A percentile compares a stretch with the other conserved stretches of the same genome.
These are phyloP conservation scores for Rhagonycha lutea DNA, from an alignment of 2,888 invertebrate genomes.

Conservation along the genomic window DNA sequence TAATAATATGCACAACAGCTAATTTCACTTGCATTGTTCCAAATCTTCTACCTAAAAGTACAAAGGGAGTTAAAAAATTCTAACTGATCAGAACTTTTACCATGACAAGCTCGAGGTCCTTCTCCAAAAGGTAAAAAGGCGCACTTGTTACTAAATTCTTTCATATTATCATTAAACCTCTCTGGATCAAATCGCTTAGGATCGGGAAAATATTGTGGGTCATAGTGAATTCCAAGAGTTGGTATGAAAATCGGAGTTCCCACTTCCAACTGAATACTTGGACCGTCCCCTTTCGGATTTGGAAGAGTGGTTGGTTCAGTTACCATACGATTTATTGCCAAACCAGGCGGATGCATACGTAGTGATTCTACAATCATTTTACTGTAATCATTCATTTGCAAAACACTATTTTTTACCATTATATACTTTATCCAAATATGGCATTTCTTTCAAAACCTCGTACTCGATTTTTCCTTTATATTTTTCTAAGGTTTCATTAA, in stretches of 20 bases:
- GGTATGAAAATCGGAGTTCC: slow-evolving; percentile 34
- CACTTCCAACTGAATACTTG: slow-evolving; percentile 28
- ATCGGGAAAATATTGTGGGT: slow-evolving; percentile 34
- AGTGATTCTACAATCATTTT: slow-evolving; percentile 39
- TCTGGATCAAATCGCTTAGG: slow-evolving; percentile 35
- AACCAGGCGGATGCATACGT: slow-evolving; percentile 42
- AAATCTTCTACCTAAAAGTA: slow-evolving; percentile 37
- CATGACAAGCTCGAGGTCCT: slow-evolving; percentile 44
- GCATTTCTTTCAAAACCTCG: slow-evolving; percentile 54
- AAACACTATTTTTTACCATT: slow-evolving; percentile 49
- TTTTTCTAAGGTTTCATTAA: slow-evolving; percentile 42
- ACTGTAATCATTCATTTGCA: neutral
- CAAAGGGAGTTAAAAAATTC: neutral
- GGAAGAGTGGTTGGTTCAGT: slow-evolving; percentile 35
- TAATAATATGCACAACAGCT: slow-evolving; percentile 32
- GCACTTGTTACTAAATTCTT: slow-evolving; percentile 37
- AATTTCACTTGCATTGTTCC: slow-evolving; percentile 39
- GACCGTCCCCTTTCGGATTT: slow-evolving; percentile 30
- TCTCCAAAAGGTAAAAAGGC: slow-evolving; percentile 45
- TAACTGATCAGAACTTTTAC: slow-evolving; percentile 25
- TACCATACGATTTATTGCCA: slow-evolving; percentile 31
- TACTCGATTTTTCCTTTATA: slow-evolving; percentile 49
- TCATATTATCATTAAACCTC: slow-evolving; percentile 40
- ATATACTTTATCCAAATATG: slow-evolving; percentile 56
- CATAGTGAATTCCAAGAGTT: slow-evolving; percentile 29